Conservation (phyloP, 2,113 vertebrate genomes). For the Calonectris borealis region DNA sequence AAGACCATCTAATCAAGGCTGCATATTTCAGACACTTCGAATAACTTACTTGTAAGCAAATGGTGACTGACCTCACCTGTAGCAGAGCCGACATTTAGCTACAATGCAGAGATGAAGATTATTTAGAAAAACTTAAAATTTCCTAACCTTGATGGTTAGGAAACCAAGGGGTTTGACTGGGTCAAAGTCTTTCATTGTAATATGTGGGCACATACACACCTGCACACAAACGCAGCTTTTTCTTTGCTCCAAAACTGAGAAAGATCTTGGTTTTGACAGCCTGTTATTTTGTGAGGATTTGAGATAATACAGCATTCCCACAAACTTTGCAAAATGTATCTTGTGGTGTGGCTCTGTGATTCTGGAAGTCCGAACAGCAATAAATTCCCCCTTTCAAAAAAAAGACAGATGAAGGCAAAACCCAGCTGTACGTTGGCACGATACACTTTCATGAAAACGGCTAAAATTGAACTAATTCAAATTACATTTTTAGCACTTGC, state of each 20-base stretch:
- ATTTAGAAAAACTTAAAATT: not conserved
- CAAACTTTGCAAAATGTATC: not conserved
- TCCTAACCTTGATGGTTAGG: not conserved
- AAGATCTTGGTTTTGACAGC: not conserved
- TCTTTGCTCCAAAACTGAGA: not conserved
- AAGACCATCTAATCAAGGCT: not conserved
- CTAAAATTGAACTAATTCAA: not conserved
- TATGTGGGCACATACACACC: not conserved
- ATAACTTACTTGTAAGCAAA: not conserved
- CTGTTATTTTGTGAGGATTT: not conserved
- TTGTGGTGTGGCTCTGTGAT: not conserved
- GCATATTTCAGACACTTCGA: not conserved
- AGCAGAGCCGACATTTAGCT: not conserved
- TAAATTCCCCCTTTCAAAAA: not conserved
- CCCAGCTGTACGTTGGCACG: not conserved
- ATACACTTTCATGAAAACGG: accelerated
- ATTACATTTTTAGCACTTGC: not conserved
- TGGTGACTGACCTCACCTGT: not conserved
- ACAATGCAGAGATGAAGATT: not conserved
- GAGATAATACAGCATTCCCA: not conserved
- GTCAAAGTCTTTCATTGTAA: not conserved
- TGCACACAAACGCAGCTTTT: not conserved
- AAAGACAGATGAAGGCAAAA: not conserved
- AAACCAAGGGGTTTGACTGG: no score
- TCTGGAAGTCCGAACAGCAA: accelerated